Conservation (phyloP, 2,888 invertebrate species). For the Stenchaetothrips biformis region DNA sequence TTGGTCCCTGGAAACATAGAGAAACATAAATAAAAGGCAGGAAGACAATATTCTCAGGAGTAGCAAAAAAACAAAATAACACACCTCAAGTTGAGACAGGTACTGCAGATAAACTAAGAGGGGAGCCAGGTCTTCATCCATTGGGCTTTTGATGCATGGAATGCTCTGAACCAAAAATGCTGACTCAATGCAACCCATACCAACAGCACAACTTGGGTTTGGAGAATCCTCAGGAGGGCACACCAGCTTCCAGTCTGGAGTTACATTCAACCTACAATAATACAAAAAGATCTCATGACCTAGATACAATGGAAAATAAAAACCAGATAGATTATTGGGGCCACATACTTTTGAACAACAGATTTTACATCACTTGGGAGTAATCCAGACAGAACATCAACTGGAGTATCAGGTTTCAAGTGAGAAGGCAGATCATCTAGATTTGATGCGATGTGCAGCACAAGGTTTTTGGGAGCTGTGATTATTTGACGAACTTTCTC, state of each 20-base stretch:
- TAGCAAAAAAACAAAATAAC: not conserved
- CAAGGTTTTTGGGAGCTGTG: constrained; percentile 56
- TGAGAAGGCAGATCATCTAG: constrained; percentile 54
- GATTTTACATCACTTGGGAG: constrained; percentile 40
- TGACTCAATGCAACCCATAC: constrained; percentile 78
- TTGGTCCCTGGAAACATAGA: constrained; percentile 62
- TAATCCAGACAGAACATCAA: constrained; percentile 54
- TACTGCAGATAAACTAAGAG: constrained; percentile 77
- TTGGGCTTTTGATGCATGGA: constrained; percentile 60
- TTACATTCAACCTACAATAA: constrained; percentile 46
- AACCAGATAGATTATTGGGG: not conserved
- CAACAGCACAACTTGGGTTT: constrained; percentile 61
- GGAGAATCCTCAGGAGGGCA: constrained; percentile 43
- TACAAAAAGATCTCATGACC: constrained; percentile 35
- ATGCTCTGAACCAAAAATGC: constrained; percentile 64
- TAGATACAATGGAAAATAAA: constrained; percentile 25
- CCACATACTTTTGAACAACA: constrained; percentile 43
- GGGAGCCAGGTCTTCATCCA: constrained; percentile 63
- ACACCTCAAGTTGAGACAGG: constrained; percentile 76
- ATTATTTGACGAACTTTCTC: constrained; percentile 57
- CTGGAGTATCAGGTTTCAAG: constrained; percentile 47
- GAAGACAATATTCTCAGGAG: not conserved
- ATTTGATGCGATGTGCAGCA: constrained; percentile 69
- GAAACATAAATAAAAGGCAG: constrained; percentile 28
- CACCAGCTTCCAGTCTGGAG: constrained; percentile 49